Evolutionary conservation across 1,140 invertebrate species (phyloP), one percentile per base, ranked within the genome.

Genomic region (Heterodera carotae): DNA sequence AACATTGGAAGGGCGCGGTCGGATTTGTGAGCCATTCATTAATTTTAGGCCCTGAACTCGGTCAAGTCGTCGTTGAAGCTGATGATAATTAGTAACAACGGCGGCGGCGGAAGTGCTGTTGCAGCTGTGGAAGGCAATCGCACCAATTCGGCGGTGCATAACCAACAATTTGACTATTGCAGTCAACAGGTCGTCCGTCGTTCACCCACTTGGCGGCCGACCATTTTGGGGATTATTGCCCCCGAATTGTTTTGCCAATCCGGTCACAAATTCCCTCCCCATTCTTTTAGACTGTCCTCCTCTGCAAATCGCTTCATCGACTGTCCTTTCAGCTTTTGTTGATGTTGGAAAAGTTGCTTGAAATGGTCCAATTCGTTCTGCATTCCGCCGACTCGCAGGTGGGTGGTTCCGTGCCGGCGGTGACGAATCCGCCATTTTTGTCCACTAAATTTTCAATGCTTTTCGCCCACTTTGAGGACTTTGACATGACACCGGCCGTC

Each of bases 321-420:
- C 90, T 98, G 4, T 93, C 96, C 86, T 96, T 98, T 85, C 96
- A 98, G 87, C 89, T 97, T 18, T 89, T 97, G 12, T 88, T 97
- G 31, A 89, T 98, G 2, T 91, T 96, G 67, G 95, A 98, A 89
- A 93, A 93, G 25, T 94, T 94, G 81, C 93, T 93, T 84, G 97
- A 97, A 89, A 93, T 97, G 91, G 90, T 86, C 48, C 67, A 76
- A n/a, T 34, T 70, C 27, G 68, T 86, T 64, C 80, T 86, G 59
- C 69, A 83, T 25, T 76, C 77, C 22, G 60, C 71, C 22, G 80
- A 87, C 69, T 77, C 85, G 53, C 77, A 86, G 80, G 85, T 88
- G 75, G 53, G 60, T 33, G 15, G n/a, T n/a, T n/a, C n/a, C n/a
- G n/a, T n/a, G n/a, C n/a, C n/a, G n/a, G n/a, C n/a, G n/a, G n/a